These are phyloP conservation scores for Pseudois nayaur DNA, from an alignment of 2,113 vertebrate species.

Conservation along the genomic window DNA sequence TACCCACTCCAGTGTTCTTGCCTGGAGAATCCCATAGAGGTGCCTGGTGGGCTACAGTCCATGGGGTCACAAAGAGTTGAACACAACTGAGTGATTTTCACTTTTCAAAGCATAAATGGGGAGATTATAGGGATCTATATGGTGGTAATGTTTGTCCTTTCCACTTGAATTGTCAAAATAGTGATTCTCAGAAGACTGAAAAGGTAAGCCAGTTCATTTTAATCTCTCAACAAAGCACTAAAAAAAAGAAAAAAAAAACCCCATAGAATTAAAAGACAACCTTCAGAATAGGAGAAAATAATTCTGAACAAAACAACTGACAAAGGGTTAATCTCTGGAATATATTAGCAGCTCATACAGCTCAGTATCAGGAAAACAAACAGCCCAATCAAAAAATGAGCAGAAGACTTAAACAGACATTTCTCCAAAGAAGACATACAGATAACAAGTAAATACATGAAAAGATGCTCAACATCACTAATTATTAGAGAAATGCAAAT, in stretches of 20 bases:
- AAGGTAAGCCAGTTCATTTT: background rate
- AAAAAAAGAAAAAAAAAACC: background rate
- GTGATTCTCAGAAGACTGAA: background rate
- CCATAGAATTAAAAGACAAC: background rate
- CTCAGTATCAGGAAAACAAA: background rate
- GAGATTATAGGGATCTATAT: background rate
- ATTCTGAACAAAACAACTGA: background rate
- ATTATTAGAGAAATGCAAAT: background rate
- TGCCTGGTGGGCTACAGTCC: background rate
- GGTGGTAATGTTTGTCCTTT: background rate
- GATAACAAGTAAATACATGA: background rate
- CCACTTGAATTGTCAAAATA: conserved; percentile 3
- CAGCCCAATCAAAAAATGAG: background rate
- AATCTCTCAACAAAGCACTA: background rate
- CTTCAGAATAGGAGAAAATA: background rate
- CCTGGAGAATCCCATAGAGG: background rate
- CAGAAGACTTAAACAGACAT: background rate
- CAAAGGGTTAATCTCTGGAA: background rate
- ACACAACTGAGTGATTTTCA: background rate
- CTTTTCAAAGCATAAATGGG: background rate
- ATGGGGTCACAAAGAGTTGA: background rate
- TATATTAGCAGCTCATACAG: background rate
- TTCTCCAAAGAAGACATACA: background rate
- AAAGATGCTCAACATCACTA: background rate
- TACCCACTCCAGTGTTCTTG: background rate